Base-by-base conservation (phyloP, 30 jellyfish, hydroid and myxozoan genomes). In the Clytia hemisphaerica region DNA sequence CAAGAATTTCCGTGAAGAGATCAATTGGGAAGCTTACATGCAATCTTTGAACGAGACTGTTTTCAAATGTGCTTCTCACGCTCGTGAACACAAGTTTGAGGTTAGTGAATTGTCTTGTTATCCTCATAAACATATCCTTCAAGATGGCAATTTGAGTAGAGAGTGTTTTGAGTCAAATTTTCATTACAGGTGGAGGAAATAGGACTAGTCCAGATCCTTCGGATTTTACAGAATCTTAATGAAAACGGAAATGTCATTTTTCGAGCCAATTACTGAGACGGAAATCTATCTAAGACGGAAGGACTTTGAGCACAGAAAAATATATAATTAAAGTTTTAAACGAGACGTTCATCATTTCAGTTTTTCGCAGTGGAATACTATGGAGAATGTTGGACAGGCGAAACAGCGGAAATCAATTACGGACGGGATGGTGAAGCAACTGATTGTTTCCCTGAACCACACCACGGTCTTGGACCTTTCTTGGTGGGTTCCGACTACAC, bases 351-450 rank as follows among this genome's bases (percentile, higher is more conserved):
- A n/a, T n/a, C n/a, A n/a, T 67, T 1, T 26, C 45, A 85, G 96
- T 53, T 30, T 10, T 85, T 85, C 68, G 93, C 92, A 3, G 54
- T 85, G 5, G 94, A 85, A 65, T 85, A 57, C 55, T 85, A 71
- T 59, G 96, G 96, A 6, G 96, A 85, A 55, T 85, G 96, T 44
- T 85, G 96, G 96, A 79, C 29, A 54, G 96, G 96, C 6, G 57
- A 80, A 18, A 68, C 55, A 1, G 58, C 59, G 30, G 78, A 75
- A 46, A 73, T 83, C 9, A 40, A 83, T 40, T 83, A 83, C 49
- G 75, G 79, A 15, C 62, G 95, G 22, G 95, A 83, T 83, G 95
- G 95, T 6, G 34, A 24, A 65, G 40, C 82, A 1, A 37, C 62
- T n/a, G 92, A 83, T 30, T 83, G 95, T 37, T 83, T 92, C 92